Base-by-base conservation (phyloP, 2,888 invertebrate species). In the Acleris literana region DNA sequence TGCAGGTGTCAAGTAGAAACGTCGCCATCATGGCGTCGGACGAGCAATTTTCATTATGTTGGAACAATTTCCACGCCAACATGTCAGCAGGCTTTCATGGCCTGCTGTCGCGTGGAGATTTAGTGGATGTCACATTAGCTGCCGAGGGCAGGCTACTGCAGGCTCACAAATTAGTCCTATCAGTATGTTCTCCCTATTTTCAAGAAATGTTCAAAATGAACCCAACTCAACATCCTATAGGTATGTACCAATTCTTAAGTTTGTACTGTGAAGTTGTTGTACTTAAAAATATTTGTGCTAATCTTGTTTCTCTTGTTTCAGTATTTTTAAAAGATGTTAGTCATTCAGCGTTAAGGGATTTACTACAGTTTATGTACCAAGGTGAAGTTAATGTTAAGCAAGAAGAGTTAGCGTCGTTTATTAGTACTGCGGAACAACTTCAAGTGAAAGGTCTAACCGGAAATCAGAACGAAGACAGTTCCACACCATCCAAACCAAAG, bases 31-130 rank as follows among this genome's bases (percentile, higher is more conserved):
- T 94, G 94, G 94, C 94, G 94, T 94, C 94, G 92, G 94, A 94
- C 93, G 95, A 95, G 92, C 95, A 95, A 85, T 95, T 95, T 91
- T 95, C 95, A 86, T 88, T 95, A 90, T 95, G 95, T 92, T 95
- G 95, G 95, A 95, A 95, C 92, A 95, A 95, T 92, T 95, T 95
- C 92, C 95, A 95, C 90, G 94, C 94, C 72, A 95, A 95, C 80
- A 93, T 95, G 92, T 94, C 95, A 71, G 94, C 94, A 85, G 95
- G 95, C 78, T 95, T 95, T 84, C 95, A 95, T 79, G 95, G 95
- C 85, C 94, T 95, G 83, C 87, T 95, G 86, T 94, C 94, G 82
- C 94, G 94, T 84, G 95, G 95, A 72, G 94, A 95, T 84, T 86
- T 95, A 77, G 95, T 95, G 74, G 95, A 95, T 76, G 95, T 95